Base-by-base conservation (phyloP, 2,888 invertebrate genomes). In the Neocrepidodera transversa region DNA sequence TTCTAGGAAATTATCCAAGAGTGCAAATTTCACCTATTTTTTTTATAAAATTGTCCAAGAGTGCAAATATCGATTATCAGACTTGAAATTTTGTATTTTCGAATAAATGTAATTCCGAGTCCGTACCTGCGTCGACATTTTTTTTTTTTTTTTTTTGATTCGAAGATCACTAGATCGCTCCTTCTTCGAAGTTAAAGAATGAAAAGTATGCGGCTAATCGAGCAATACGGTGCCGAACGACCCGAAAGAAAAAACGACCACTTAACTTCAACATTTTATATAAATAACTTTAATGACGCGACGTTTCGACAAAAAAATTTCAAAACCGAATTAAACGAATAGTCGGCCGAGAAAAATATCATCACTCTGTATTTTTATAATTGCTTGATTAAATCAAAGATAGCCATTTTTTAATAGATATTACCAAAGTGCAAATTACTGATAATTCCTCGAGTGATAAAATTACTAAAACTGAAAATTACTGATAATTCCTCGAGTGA, bases 301-400 rank as follows among this genome's bases (percentile, higher is more conserved):
- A n/a, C n/a, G 32, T 40, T 11, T 38, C 18, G 3, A 5, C 2
- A 11, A 51, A 43, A 43, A 53, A 53, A 10, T 20, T n/a, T n/a
- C n/a, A n/a, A n/a, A 35, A 35, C 35, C 20, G 53, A n/a, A 43
- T 30, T 43, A 35, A 53, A 53, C 53, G 10, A 7, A 35, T 14
- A 18, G 7, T n/a, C 26, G 14, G 43, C 23, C 32, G 8, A 11
- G 20, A 43, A 35, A 32, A 23, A 43, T 26, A 53, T 32, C 43
- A 53, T 43, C 35, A 16, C 43, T 32, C n/a, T n/a, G n/a, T 45
- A 53, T 43, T 53, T 43, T 43, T 35, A 18, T n/a, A 53, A 53
- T 53, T 43, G 43, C 53, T 53, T 43, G 43, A 52, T 52, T 42
- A 53, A 11, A 17, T 26, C 28, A 53, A 52, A 43, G 55, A n/a